Evolutionary conservation across 2,113 vertebrate species (phyloP).

Genomic region (Todiramphus saurophagus): DNA sequence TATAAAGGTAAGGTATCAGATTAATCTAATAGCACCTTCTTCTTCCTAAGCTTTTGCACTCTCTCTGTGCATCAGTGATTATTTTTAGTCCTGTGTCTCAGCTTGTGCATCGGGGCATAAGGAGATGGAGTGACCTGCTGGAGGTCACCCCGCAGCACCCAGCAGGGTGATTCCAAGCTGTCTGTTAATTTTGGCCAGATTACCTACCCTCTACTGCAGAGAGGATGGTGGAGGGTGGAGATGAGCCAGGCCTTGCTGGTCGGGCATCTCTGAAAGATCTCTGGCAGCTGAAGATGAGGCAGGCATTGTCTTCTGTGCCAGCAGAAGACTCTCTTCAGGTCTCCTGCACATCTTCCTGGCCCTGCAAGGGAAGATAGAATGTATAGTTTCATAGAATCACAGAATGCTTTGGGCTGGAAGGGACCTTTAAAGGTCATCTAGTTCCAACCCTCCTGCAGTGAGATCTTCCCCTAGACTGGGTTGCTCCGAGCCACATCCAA

Average conservation of each 20-base stretch:
- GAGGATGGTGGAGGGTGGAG: neutral
- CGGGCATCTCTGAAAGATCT: neutral
- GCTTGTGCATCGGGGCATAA: rapidly evolving
- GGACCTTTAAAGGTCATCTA: neutral
- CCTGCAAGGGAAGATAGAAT: rapidly evolving
- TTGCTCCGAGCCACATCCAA: neutral
- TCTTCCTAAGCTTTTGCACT: neutral
- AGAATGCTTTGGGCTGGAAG: neutral
- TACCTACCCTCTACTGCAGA: neutral
- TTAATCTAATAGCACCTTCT: neutral
- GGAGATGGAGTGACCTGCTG: neutral
- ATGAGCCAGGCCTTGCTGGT: neutral
- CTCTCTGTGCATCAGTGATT: neutral
- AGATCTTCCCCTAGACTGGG: neutral
- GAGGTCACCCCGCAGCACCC: neutral
- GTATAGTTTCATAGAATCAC: neutral
- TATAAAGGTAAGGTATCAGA: neutral
- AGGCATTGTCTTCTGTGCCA: rapidly evolving
- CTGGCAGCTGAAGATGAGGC: neutral
- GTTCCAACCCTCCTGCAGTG: neutral
- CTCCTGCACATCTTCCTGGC: rapidly evolving
- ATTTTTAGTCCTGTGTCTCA: neutral
- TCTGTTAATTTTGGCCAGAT: neutral
- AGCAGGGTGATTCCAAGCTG: neutral
- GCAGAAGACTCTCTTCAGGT: neutral